phyloP scores from a whole-genome alignment of 2,888 invertebrate species.

The Calameuta pallipes region DNA sequence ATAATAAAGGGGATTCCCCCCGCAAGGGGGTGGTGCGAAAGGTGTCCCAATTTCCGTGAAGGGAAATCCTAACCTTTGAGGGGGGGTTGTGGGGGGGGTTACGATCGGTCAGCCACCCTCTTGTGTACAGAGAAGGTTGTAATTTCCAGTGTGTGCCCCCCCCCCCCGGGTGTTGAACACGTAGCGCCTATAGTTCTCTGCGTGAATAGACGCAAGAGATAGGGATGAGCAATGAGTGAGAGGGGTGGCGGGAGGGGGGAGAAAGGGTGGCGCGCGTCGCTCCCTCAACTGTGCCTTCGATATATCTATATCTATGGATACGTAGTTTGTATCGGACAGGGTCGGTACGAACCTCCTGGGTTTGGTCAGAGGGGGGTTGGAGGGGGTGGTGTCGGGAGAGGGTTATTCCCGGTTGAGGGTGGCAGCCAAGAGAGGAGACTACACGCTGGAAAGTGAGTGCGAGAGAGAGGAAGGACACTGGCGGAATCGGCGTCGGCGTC shows the following conservation, averaged over 20 bases:
- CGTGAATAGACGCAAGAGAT: slow-evolving; percentile 12
- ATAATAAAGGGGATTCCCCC: too few relatives aligned
- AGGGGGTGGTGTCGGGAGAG: slow-evolving; percentile 9
- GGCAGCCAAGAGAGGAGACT: slow-evolving; percentile 16
- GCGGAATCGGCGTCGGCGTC: slow-evolving; percentile 42
- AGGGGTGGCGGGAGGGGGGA: slow-evolving; percentile 29
- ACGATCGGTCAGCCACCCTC: slow-evolving; percentile 45
- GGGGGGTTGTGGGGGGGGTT: slow-evolving; percentile 20
- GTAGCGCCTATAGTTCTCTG: slow-evolving; percentile 10
- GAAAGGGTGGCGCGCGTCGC: slow-evolving; percentile 19
- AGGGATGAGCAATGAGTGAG: slow-evolving; percentile 12
- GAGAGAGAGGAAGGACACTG: slow-evolving; percentile 3
- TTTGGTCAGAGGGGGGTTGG: too few relatives aligned
- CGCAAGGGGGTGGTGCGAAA: neutral
- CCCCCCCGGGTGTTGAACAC: slow-evolving; percentile 17
- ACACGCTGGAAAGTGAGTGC: slow-evolving; percentile 44
- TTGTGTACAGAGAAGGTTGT: slow-evolving; percentile 19
- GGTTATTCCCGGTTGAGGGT: slow-evolving; percentile 21
- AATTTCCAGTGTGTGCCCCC: slow-evolving; percentile 34
- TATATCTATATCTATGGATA: too few relatives aligned
- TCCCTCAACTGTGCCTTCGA: too few relatives aligned
- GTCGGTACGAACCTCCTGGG: too few relatives aligned
- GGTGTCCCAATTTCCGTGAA: neutral
- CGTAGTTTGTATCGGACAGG: too few relatives aligned
- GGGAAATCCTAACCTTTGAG: neutral